Evolutionary conservation across 2,888 invertebrate species (phyloP).

Genomic region (Crematogaster levior): DNA sequence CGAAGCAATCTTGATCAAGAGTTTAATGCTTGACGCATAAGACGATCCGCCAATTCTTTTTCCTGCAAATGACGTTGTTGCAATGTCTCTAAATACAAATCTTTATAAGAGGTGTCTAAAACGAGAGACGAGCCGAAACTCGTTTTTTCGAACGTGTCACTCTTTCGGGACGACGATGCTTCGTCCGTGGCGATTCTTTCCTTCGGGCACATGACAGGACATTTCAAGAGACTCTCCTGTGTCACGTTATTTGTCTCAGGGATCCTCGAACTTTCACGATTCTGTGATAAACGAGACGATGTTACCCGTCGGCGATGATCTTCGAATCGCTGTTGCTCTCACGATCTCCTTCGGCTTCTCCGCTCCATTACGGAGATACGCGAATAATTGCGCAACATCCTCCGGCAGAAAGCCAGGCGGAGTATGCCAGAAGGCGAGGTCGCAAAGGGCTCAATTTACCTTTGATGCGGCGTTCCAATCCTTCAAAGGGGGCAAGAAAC

Average conservation of each 20-base stretch:
- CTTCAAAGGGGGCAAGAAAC: constrained; percentile 74
- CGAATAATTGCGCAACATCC: constrained; percentile 44
- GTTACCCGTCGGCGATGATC: constrained; percentile 32
- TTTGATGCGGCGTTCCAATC: constrained; percentile 73
- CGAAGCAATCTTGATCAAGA: constrained; percentile 17
- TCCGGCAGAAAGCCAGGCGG: constrained; percentile 28
- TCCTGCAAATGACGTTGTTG: constrained; percentile 76
- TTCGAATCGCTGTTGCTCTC: constrained; percentile 25
- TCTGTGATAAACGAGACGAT: constrained; percentile 39
- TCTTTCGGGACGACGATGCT: not conserved
- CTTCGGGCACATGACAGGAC: not conserved
- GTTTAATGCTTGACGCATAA: constrained; percentile 58
- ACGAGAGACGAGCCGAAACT: constrained; percentile 56
- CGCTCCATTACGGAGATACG: constrained; percentile 40
- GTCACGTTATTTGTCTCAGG: constrained; percentile 10
- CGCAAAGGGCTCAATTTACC: constrained; percentile 74
- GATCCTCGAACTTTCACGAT: constrained; percentile 18
- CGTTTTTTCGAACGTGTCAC: constrained; percentile 42
- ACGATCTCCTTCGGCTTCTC: constrained; percentile 18
- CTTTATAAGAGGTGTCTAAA: constrained; percentile 58
- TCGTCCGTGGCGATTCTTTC: constrained; percentile 1
- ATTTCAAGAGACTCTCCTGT: constrained; percentile 24
- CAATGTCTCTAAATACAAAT: constrained; percentile 70
- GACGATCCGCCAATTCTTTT: constrained; percentile 72
- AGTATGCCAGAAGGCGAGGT: not conserved